Percentiles rank a stretch among this genome's conserved stretches.
Conservation (phyloP, 2,113 vertebrate species). For the Polypterus bichir region DNA sequence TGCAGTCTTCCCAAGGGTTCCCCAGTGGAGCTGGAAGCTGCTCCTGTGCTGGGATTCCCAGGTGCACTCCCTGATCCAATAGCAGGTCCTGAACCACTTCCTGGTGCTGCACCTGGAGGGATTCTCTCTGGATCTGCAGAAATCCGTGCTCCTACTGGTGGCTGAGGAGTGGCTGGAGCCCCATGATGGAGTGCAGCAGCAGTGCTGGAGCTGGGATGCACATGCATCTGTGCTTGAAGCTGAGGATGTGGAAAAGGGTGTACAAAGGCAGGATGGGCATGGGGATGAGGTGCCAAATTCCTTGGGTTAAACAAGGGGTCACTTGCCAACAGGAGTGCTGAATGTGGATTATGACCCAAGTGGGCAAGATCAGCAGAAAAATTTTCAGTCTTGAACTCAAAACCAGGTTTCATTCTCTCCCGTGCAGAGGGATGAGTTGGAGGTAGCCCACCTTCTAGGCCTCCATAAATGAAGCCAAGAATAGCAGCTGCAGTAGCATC, state of each 20-base stretch:
- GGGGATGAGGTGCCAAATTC: background rate
- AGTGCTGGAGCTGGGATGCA: background rate
- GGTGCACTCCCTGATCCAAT: conserved; percentile 52
- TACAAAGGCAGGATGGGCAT: conserved; percentile 27
- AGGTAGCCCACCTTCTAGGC: conserved; percentile 58
- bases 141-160: background rate
- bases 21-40: conserved; percentile 68
- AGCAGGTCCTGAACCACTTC: conserved; percentile 54
- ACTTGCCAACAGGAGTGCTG: conserved; percentile 54
- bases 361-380: conserved; percentile 23
- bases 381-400: conserved; percentile 66
- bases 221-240: background rate
- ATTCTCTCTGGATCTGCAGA: conserved; percentile 19
- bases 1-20: conserved; percentile 87
- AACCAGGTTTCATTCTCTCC: conserved; percentile 84
- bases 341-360: conserved; percentile 37
- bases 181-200: background rate
- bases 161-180: background rate
- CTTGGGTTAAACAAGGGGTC: conserved; percentile 52
- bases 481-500: conserved; percentile 60
- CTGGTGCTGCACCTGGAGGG: conserved; percentile 51
- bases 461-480: conserved; percentile 56
- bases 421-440: conserved; percentile 61
- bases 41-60: conserved; percentile 54
- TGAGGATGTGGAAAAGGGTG: background rate